Conservation (phyloP, 1,140 invertebrate genomes). For the fruit fly (Drosophila melanogaster) region DNA sequence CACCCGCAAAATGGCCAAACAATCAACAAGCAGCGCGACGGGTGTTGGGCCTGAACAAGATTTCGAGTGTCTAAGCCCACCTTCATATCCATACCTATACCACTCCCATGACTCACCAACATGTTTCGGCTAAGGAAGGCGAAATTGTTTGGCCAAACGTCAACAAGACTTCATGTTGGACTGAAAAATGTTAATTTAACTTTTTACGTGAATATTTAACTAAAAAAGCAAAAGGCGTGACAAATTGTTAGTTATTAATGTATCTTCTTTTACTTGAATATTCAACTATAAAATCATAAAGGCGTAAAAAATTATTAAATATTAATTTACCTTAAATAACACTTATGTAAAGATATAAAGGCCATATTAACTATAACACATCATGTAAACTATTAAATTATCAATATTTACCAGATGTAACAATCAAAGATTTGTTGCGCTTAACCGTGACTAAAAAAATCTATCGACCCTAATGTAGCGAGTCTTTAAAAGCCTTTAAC, state of each 20-base stretch:
- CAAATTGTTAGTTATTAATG: too few species aligned
- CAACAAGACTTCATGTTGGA: too few species aligned
- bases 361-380: too few species aligned
- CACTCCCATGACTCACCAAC: too few species aligned
- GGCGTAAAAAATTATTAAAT: too few species aligned
- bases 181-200: not conserved
- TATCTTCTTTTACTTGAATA: too few species aligned
- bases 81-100: not conserved
- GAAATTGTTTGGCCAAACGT: conserved; percentile 47
- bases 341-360: too few species aligned
- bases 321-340: too few species aligned
- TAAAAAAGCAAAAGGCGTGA: too few species aligned
- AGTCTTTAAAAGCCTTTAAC: not conserved
- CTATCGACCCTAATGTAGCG: not conserved
- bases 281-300: too few species aligned
- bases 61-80: conserved; percentile 22
- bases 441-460: not conserved
- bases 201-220: too few species aligned
- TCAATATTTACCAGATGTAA: not conserved
- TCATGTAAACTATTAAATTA: too few species aligned
- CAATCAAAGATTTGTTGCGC: not conserved
- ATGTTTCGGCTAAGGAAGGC: conserved; percentile 37
- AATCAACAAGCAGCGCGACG: conserved; percentile 73
- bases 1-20: conserved; percentile 79
- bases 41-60: conserved; percentile 47